Evolutionary conservation across 2,888 invertebrate species (phyloP).

Genomic region (Dolichomitus sp.): DNA sequence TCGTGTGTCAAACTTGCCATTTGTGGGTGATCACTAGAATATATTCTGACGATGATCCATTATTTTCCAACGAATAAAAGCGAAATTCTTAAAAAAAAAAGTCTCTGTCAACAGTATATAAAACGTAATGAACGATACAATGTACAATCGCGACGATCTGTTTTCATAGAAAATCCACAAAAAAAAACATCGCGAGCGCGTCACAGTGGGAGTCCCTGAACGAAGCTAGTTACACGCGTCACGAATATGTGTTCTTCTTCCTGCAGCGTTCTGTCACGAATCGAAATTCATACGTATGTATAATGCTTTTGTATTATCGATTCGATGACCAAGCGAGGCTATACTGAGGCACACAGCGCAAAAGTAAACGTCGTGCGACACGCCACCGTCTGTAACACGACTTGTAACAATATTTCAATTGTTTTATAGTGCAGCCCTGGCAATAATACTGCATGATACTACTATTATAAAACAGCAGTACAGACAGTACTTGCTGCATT

Average conservation of each 20-base stretch:
- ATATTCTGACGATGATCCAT: not conserved
- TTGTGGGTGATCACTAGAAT: not conserved
- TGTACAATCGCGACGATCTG: conserved; percentile 48
- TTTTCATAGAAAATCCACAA: conserved; percentile 31
- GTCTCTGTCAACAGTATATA: not conserved
- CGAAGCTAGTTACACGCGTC: conserved; percentile 55
- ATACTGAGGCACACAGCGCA: not conserved
- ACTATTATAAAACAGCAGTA: conserved; percentile 23
- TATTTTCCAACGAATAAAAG: conserved; percentile 26
- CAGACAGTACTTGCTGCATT: conserved; percentile 10
- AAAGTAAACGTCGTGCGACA: conserved; percentile 55
- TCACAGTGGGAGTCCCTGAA: not conserved
- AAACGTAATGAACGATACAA: conserved; percentile 29
- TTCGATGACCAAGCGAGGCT: conserved; percentile 27
- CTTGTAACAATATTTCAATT: conserved; percentile 61
- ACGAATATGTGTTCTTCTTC: conserved; percentile 61
- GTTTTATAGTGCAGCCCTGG: conserved; percentile 44
- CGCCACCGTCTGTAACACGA: conserved; percentile 57
- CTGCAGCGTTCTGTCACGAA: conserved; percentile 68
- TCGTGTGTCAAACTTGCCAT: not conserved
- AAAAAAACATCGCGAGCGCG: conserved; percentile 7
- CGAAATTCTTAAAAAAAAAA: conserved; percentile 7
- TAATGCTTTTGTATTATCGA: conserved; percentile 35
- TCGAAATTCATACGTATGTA: conserved; percentile 71
- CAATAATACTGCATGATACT: conserved; percentile 41